These are phyloP conservation scores for Psittacula echo DNA, from an alignment of 2,797 vertebrate genomes.

Conservation along the genomic window DNA sequence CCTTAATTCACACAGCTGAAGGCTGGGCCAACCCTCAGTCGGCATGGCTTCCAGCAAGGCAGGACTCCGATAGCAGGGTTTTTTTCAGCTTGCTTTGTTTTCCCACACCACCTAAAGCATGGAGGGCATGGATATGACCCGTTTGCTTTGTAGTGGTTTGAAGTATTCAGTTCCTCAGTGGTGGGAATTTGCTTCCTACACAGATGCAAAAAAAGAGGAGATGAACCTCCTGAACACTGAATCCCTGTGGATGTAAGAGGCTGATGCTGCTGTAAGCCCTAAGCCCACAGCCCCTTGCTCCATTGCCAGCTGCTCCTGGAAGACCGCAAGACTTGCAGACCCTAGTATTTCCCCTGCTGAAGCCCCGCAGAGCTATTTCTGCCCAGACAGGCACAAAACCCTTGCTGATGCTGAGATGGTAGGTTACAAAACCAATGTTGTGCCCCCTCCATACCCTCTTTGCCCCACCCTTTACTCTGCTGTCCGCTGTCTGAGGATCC, in stretches of 20 bases:
- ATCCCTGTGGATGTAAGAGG: neutral
- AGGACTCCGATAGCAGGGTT: neutral
- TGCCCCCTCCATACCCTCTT: neutral
- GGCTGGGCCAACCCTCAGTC: neutral
- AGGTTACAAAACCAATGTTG: neutral
- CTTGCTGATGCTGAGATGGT: neutral
- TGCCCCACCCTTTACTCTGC: neutral
- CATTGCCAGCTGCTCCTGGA: neutral
- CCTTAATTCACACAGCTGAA: neutral
- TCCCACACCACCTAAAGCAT: neutral
- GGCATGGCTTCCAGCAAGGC: neutral
- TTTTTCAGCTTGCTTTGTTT: neutral
- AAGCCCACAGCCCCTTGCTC: neutral
- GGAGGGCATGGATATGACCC: neutral
- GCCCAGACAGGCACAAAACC: neutral
- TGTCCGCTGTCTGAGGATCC: neutral
- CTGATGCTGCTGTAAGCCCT: fast-evolving
- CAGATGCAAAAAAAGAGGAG: neutral
- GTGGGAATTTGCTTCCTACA: neutral
- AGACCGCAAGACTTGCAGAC: neutral
- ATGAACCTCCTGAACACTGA: neutral
- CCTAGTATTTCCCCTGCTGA: neutral
- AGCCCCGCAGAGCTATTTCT: neutral
- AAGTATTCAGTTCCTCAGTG: neutral
- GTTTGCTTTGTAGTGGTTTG: neutral